Conservation (phyloP, 2,797 vertebrate genomes). For the Heliangelus exortis region DNA sequence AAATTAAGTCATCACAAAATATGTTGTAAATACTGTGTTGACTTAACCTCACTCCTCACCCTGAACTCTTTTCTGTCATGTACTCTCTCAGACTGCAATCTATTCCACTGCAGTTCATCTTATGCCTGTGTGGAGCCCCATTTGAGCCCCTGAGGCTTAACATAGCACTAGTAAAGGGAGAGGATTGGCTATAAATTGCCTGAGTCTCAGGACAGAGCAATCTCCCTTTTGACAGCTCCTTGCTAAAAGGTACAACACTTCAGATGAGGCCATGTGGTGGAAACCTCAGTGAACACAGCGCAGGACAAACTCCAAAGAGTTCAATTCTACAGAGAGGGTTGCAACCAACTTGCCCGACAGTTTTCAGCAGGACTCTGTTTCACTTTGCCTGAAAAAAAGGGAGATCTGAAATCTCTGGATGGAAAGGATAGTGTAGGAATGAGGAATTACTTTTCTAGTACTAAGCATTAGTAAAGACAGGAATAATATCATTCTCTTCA, state of each 20-base stretch:
- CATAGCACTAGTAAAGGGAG: not conserved
- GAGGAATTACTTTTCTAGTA: not conserved
- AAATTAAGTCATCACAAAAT: conserved; percentile 41
- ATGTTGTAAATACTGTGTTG: conserved; percentile 4
- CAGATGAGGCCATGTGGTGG: not conserved
- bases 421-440: not conserved
- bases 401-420: not conserved
- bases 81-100: not conserved
- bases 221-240: not conserved
- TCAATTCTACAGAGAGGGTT: not conserved
- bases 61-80: conserved; percentile 1
- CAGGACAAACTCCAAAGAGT: not conserved
- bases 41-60: conserved; percentile 28
- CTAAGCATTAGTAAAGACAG: not conserved
- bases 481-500: not conserved
- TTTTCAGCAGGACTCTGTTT: not conserved
- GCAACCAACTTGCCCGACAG: not conserved
- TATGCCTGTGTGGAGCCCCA: not conserved
- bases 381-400: not conserved
- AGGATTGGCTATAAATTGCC: conserved; percentile 20
- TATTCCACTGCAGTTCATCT: not conserved
- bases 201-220: not conserved
- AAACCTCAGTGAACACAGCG: fast-evolving
- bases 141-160: conserved; percentile 8
- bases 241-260: not conserved